Evolutionary conservation across 2,797 vertebrate species (phyloP).

Genomic region (Ptychadena robeensis): DNA sequence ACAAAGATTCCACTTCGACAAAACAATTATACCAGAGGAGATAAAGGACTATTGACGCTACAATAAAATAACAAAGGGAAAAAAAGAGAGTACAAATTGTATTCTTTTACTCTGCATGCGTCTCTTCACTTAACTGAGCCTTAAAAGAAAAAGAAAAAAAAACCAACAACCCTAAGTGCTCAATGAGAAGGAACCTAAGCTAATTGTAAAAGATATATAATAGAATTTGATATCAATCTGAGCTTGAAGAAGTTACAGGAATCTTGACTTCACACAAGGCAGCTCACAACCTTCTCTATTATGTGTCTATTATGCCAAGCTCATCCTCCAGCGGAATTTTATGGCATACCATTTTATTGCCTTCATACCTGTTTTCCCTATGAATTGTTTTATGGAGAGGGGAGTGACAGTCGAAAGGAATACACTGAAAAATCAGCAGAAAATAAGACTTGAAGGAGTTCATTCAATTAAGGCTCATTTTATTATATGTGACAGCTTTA

Average conservation of each 20-base stretch:
- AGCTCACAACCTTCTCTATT: conserved; percentile 37
- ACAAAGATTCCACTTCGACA: conserved; percentile 63
- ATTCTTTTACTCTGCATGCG: conserved; percentile 65
- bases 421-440: conserved; percentile 39
- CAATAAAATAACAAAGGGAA: conserved; percentile 63
- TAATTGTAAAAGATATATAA: conserved; percentile 62
- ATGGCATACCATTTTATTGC: conserved; percentile 56
- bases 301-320: conserved; percentile 46
- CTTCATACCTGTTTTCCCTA: conserved; percentile 40
- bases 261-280: conserved; percentile 40
- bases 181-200: conserved; percentile 61
- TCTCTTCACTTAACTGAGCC: conserved; percentile 75
- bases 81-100: conserved; percentile 56
- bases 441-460: conserved; percentile 46
- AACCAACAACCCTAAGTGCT: conserved; percentile 71
- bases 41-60: conserved; percentile 44
- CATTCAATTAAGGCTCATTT: conserved; percentile 29
- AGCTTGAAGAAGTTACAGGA: conserved; percentile 38
- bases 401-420: conserved; percentile 33
- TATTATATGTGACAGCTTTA: conserved; percentile 57
- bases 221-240: conserved; percentile 57
- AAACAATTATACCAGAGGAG: conserved; percentile 56
- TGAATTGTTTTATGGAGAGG: conserved; percentile 41
- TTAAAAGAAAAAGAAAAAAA: conserved; percentile 62
- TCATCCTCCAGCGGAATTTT: conserved; percentile 36